Base-by-base conservation (phyloP, 30 jellyfish, hydroid and myxozoan species). In the Rhopilema esculentum region DNA sequence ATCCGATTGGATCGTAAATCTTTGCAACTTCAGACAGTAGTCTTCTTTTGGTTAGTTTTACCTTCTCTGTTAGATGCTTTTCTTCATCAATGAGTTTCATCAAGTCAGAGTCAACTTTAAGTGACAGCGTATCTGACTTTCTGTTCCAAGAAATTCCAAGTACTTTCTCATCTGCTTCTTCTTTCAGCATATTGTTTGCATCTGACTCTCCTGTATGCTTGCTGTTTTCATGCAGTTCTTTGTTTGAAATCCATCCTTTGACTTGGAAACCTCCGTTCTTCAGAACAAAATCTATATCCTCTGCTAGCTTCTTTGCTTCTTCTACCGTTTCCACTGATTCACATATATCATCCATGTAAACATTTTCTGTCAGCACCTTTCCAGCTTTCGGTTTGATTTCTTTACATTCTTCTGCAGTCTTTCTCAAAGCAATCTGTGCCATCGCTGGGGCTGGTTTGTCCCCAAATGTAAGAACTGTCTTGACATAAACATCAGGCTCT, bases 331-430 rank as follows among this genome's bases (percentile, higher is more conserved):
- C 86, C 26, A 62, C 90, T 48, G 90, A 71, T 63, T 83, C 93
- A 75, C 89, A 62, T 70, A 89, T 80, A 76, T 89, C 97, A 27
- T 80, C 97, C 93, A 89, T 82, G 86, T 89, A 89, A 32, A 75
- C 90, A 74, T 89, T 80, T 27, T 70, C 70, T 57, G 71, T 78
- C 77, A 88, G 72, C 40, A 70, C 81, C 83, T 88, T 40, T 88
- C 88, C 82, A 26, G 93, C 89, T 66, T 51, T 67, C 30, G 97
- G 86, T 19, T 65, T 49, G 66, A 22, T 30, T 27, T 89, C 79
- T 32, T 61, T 80, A 28, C 26, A 22, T 82, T 49, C 79, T 23
- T 82, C 90, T 72, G 97, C 93, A n/a, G 84, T 65, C 75, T 51
- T 80, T 65, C 92, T 61, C 86, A 89, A 72, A 16, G 85, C 90